Conservation (phyloP, 2,888 invertebrate species). For the Archaeoteleia sp. region DNA sequence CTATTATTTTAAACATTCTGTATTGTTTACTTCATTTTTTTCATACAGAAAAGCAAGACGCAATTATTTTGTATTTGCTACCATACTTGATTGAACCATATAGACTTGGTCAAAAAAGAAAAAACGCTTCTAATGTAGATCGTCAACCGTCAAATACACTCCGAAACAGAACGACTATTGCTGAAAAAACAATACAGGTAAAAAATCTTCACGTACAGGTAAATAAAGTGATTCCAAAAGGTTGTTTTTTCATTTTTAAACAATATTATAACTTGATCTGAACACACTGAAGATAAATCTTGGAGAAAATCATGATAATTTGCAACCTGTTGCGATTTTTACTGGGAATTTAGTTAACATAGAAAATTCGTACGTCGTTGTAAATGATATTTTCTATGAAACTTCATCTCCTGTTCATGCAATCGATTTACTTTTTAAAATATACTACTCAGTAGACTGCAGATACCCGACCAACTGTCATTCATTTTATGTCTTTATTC, state of each 20-base stretch:
- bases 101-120: neutral
- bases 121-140: too few relatives aligned
- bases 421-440: slow-evolving; percentile 2
- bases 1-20: too few relatives aligned
- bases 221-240: too few relatives aligned
- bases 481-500: neutral
- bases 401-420: neutral
- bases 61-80: too few relatives aligned
- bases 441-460: neutral
- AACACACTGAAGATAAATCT: neutral
- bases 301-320: neutral
- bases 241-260: neutral
- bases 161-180: too few relatives aligned
- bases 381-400: neutral
- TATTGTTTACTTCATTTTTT: too few relatives aligned
- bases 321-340: slow-evolving; percentile 1
- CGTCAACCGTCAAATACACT: neutral
- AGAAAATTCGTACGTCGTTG: slow-evolving; percentile 1
- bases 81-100: too few relatives aligned
- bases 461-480: neutral
- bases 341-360: neutral
- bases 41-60: too few relatives aligned
- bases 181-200: too few relatives aligned
- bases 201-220: too few relatives aligned
- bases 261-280: neutral